A percentile compares a stretch with the other conserved stretches of the same genome.
Conservation (phyloP, 2,113 vertebrate species). For the Gyps fulvus region DNA sequence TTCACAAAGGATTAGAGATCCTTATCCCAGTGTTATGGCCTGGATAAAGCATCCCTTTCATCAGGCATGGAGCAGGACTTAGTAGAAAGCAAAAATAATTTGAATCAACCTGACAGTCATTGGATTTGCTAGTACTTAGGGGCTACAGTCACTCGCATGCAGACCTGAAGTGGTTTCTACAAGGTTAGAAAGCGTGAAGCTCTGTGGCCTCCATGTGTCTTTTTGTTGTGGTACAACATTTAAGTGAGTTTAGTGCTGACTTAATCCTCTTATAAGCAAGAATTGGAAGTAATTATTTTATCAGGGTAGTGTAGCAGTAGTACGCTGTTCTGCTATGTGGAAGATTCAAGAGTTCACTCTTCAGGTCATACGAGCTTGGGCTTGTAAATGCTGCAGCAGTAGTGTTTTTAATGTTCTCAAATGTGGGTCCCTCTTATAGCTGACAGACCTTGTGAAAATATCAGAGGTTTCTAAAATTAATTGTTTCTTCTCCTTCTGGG, state of each 20-base stretch:
- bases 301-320: neutral
- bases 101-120: neutral
- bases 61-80: neutral
- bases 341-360: neutral
- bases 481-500: neutral
- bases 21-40: neutral
- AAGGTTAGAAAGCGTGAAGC: neutral
- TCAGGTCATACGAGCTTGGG: neutral
- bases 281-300: neutral
- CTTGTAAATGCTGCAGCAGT: neutral
- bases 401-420: neutral
- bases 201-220: neutral
- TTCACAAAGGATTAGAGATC: neutral
- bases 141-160: fast-evolving
- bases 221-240: neutral
- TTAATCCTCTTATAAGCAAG: neutral
- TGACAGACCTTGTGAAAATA: neutral
- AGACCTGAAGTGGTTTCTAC: neutral
- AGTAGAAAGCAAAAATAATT: neutral
- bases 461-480: neutral
- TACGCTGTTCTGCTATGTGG: neutral
- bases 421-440: neutral
- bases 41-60: neutral
- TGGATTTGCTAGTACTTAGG: neutral
- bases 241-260: neutral